Base-by-base conservation (phyloP, 2,888 invertebrate species). In the Dolichomitus sp. region DNA sequence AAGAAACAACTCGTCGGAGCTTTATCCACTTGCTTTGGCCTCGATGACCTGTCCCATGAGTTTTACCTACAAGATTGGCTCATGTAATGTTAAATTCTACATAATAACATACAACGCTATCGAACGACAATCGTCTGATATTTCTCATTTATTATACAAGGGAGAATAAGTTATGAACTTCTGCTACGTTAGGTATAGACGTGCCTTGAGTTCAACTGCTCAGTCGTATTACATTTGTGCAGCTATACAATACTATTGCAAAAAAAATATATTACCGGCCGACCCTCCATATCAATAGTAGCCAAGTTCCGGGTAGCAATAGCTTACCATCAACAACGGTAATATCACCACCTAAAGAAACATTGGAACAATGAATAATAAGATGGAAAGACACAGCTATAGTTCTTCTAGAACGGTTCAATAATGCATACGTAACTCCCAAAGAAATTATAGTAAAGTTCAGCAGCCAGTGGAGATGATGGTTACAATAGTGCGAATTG, bases 281-380 rank as follows among this genome's bases (percentile, higher is more conserved):
- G 33, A 40, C 61, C 61, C 19, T 30, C 12, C 19, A 19, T 37
- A 19, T 61, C 61, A 12, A 11, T 59, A 48, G 45, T 50, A 42
- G 40, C 7, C 7, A 54, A 42, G 30, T 54, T 66, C n/a, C 65
- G 65, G 9, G 37, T 54, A 27, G 33, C 17, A 12, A 2, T 37
- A 7, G 17, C 17, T 40, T 37, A 19, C 7, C 33, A 7, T 4
- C 17, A 37, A 61, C 37, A 11, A 40, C 37, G 11, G 19, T 17
- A 17, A 11, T 37, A 19, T 1, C 19, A 7, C 37, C 59, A 61
- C 45, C 9, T 4, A 12, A 23, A 61, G 70, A 57, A 70, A 65
- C 54, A 42, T 75, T 68, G 5, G 11, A 19, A 50, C 11, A 23
- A 27, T 70, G 33, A 70, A 80, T 74, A 80, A 75, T 70, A 37